phyloP scores from a whole-genome alignment of 2,113 vertebrate species.

The Zosterops lateralis region DNA sequence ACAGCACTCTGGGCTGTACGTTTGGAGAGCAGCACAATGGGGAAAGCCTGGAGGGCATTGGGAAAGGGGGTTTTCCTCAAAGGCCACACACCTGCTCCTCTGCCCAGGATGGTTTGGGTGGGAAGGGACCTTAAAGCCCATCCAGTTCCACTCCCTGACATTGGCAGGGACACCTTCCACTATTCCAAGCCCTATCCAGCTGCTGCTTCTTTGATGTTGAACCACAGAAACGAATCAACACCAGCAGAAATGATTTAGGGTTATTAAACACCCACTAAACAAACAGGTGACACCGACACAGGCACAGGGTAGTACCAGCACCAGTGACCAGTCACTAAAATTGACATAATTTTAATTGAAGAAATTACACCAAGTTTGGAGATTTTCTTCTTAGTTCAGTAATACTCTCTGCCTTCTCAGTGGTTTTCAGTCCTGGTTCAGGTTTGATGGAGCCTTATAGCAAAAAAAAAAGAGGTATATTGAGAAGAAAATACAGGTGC shows the following conservation, averaged over 20 bases:
- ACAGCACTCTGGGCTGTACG: fast-evolving
- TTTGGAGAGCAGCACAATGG: not conserved
- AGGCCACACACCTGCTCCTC: not conserved
- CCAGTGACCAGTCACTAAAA: not conserved
- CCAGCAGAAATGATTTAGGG: not conserved
- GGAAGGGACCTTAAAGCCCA: not conserved
- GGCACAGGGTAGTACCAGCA: not conserved
- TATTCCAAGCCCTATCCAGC: not conserved
- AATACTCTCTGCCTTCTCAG: not conserved
- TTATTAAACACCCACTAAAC: not conserved
- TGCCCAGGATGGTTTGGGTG: not conserved
- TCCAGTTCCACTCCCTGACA: not conserved
- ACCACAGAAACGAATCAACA: not conserved
- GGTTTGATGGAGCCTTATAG: not conserved
- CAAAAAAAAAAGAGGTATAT: not conserved
- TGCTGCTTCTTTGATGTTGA: not conserved
- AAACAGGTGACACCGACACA: not conserved
- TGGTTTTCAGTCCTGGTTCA: not conserved
- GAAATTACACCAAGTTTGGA: not conserved
- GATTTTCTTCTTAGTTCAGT: not conserved
- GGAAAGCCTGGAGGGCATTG: fast-evolving
- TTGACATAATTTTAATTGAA: not conserved
- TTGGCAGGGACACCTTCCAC: not conserved
- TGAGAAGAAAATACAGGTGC: not conserved
- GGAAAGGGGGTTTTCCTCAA: not conserved